Evolutionary conservation across 1,140 invertebrate species (phyloP).

Genomic region (Rhopalosiphum maidis): DNA sequence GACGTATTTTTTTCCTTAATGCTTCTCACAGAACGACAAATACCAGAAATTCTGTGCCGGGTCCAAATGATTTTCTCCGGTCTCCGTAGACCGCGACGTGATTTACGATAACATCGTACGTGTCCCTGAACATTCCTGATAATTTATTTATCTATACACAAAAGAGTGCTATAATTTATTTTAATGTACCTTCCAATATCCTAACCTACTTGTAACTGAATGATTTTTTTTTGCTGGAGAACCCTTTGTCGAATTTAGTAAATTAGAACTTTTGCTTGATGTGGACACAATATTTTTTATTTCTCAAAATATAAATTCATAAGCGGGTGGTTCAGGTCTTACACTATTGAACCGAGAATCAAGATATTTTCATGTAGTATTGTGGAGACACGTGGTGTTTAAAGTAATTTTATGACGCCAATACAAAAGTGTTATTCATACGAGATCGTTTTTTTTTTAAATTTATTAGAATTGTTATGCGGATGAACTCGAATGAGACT

Average conservation of each 20-base stretch:
- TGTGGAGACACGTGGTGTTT: background rate
- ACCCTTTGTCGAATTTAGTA: background rate
- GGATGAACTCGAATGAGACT: background rate
- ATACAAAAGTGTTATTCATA: too few species aligned
- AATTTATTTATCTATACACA: constrained; percentile 7
- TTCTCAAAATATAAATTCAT: background rate
- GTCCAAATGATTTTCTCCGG: background rate
- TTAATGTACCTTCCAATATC: background rate
- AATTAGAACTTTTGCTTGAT: background rate
- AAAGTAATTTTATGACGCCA: background rate
- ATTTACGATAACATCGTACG: background rate
- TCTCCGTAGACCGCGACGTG: background rate
- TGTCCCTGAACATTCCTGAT: constrained; percentile 19
- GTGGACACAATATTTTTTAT: background rate
- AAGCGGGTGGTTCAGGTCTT: background rate
- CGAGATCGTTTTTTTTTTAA: background rate
- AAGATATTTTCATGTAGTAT: background rate
- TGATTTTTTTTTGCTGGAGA: background rate
- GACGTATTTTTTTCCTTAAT: constrained; percentile 23
- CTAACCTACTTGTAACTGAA: background rate
- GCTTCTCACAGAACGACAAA: background rate
- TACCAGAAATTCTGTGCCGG: constrained; percentile 19
- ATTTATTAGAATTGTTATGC: background rate
- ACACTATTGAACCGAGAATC: background rate
- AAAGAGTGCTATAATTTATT: constrained; percentile 21